Conservation (phyloP, 2,888 invertebrate genomes). For the Bruchidius siliquastri region DNA sequence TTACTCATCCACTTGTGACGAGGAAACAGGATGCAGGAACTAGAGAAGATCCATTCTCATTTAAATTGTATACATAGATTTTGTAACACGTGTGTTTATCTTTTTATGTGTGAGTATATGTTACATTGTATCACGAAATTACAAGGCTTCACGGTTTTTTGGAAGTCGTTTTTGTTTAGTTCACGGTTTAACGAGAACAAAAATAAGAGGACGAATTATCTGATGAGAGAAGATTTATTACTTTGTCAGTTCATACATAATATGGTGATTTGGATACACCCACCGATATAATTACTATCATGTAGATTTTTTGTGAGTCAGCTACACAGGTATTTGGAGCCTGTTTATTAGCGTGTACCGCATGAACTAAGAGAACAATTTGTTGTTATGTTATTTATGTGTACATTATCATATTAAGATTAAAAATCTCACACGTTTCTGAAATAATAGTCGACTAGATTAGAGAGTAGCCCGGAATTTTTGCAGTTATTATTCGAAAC, state of each 20-base stretch:
- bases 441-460: too few species aligned
- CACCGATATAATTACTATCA: not conserved
- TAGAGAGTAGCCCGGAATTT: too few species aligned
- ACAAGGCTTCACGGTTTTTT: not conserved
- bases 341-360: not conserved
- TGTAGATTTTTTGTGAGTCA: not conserved
- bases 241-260: not conserved
- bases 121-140: not conserved
- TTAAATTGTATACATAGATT: not conserved
- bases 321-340: not conserved
- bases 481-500: too few species aligned
- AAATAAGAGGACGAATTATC: not conserved
- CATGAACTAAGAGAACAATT: too few species aligned
- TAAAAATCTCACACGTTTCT: too few species aligned
- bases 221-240: not conserved
- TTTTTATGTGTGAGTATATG: not conserved
- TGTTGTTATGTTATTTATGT: too few species aligned
- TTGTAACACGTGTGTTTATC: not conserved
- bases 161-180: not conserved
- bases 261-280: not conserved
- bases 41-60: not conserved
- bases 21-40: not conserved
- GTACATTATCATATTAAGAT: too few species aligned
- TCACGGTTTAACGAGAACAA: not conserved
- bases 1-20: not conserved